Evolutionary conservation across 2,888 invertebrate genomes (phyloP), one percentile per base, ranked within the genome.

Genomic region (Nemurella pictetii): DNA sequence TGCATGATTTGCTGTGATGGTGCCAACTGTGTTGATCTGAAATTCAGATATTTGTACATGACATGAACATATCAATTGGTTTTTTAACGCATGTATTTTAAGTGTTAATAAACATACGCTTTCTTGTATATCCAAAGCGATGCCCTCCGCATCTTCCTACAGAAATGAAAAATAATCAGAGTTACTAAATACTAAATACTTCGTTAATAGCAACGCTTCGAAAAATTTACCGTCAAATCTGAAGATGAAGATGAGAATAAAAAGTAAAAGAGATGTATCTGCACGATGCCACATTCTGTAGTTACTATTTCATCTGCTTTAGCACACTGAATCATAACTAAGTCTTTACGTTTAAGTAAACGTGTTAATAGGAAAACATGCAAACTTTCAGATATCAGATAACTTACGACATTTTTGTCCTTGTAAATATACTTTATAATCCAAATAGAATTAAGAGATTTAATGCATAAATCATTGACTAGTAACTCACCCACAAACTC

Each of bases 1-100:
- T 93, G 89, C 94, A 95, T 15, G 92, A 91, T 0, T 93, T 92
- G 89, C 85, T 85, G 30, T 85, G 74, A 15, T 85, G 30, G 27
- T 84, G 80, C 86, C 86, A 86, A 26, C 77, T 25, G 26, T 55
- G 28, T 80, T 86, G 86, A 12, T 82, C 86, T 86, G 85, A 5
- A 27, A 27, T 27, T 20, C 3, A 73, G 4, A 27, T 20, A 55
- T 20, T 55, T n/a, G n/a, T n/a, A n/a, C n/a, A n/a, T n/a, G n/a
- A n/a, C n/a, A n/a, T n/a, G 32, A 55, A 28, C 4, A 75, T 75
- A 25, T 75, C 3, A 9, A 3, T 75, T 26, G 12, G 7, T 80
- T 30, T 25, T 80, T 81, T 1, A 26, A 80, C 28, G n/a, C 35
- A 3, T 77, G 4, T 77, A 27, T 28, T 27, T 27, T n/a, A 74